Percentiles rank a stretch among this genome's conserved stretches.
These are phyloP conservation scores for Trachemys scripta DNA, from an alignment of 2,113 vertebrate genomes.

Conservation along the genomic window DNA sequence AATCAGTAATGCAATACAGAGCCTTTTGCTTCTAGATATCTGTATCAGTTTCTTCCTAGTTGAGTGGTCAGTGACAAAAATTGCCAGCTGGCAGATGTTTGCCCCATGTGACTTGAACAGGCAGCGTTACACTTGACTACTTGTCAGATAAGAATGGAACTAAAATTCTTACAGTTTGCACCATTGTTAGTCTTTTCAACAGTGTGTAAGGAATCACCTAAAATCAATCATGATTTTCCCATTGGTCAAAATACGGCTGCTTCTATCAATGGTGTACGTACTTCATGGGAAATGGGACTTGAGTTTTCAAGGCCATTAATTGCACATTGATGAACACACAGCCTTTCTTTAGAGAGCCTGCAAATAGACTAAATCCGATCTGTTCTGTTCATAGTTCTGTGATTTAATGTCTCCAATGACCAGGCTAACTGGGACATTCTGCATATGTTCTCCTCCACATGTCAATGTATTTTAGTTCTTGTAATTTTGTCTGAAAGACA, in stretches of 20 bases:
- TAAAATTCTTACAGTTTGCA: not conserved
- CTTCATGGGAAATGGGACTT: not conserved
- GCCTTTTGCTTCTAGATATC: not conserved
- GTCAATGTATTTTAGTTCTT: not conserved
- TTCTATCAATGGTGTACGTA: not conserved
- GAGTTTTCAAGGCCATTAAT: not conserved
- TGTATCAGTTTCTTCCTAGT: not conserved
- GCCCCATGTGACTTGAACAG: not conserved
- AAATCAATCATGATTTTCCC: not conserved
- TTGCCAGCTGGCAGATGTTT: not conserved
- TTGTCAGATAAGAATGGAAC: not conserved
- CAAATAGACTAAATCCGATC: not conserved
- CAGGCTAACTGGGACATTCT: not conserved
- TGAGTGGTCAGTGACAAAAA: not conserved
- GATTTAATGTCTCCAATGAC: not conserved
- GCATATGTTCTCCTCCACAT: not conserved
- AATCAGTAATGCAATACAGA: not conserved
- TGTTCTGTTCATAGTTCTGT: not conserved
- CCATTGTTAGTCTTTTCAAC: not conserved
- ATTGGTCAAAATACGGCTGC: not conserved
- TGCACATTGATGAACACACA: fast-evolving
- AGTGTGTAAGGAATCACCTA: not conserved
- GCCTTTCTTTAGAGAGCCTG: not conserved
- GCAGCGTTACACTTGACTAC: not conserved
- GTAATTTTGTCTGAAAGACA: not conserved